Evolutionary conservation across 2,113 vertebrate genomes (phyloP).

Genomic region (Oreotrochilus melanogaster): DNA sequence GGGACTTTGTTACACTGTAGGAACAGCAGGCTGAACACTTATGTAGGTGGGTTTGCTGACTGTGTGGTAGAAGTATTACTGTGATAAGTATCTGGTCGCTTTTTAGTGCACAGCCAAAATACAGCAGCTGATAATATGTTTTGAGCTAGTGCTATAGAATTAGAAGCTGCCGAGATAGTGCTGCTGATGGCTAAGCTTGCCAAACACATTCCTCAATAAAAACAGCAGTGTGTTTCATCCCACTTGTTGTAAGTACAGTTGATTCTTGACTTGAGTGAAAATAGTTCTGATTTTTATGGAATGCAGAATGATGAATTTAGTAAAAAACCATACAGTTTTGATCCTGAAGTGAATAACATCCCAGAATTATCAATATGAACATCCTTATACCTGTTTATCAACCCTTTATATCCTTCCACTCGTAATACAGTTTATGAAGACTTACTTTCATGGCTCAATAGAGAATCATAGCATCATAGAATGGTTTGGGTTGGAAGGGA

Average conservation of each 20-base stretch:
- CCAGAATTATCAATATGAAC: not conserved
- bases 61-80: not conserved
- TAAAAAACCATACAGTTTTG: not conserved
- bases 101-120: not conserved
- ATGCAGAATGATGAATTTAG: not conserved
- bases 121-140: not conserved
- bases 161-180: not conserved
- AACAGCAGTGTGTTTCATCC: not conserved
- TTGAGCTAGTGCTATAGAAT: not conserved
- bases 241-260: not conserved
- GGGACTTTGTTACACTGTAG: not conserved
- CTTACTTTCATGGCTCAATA: not conserved
- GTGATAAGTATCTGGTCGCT: not conserved
- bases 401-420: not conserved
- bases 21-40: not conserved
- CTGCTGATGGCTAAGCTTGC: not conserved
- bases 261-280: not conserved
- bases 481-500: no score
- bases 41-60: not conserved
- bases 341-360: not conserved
- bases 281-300: not conserved
- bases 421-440: not conserved
- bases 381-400: not conserved
- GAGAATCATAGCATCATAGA: no score
- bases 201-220: not conserved